Base-by-base conservation (phyloP, 2,113 vertebrate genomes). In the Tautogolabrus adspersus region DNA sequence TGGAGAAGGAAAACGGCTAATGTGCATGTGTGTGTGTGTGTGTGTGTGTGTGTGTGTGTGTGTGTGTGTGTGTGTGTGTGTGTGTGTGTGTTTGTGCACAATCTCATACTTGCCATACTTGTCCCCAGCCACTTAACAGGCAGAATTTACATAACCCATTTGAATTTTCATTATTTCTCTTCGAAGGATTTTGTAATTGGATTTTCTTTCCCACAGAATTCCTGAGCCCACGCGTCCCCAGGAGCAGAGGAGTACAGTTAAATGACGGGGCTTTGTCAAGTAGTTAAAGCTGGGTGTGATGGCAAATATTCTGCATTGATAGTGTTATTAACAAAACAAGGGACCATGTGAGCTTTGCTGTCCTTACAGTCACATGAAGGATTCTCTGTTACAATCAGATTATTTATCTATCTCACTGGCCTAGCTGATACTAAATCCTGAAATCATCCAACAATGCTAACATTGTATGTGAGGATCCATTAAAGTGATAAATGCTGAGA, bases 131-230 rank as follows among this genome's bases (percentile, higher is more conserved):
- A 91, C 81, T 91, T 87, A 86, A 68, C 79, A 81, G 60, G 68
- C 77, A 72, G 40, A 83, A 89, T 92, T 91, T 86, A 89, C 87
- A 92, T 89, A 89, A 88, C 56, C 66, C 82, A 91, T 92, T 87
- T 86, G 78, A 85, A 87, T 87, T 89, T 87, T 89, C 85, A 91
- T 91, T 88, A 91, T 81, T 87, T 90, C 69, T 76, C 63, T 84
- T 65, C 40, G 71, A 89, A 80, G 77, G 58, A 67, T 73, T 82
- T 81, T 67, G 59, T 88, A 89, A 91, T 90, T 88, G 78, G 84
- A 90, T 88, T 89, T 83, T 55, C 34, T 69, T 51, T 69, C 15
- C 46, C 8, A 37, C 22, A 63, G 69, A 82, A 70, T 62, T 65
- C 80, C 58, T 68, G 30, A 54, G n/a, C 21, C 40, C 7, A 56